Evolutionary conservation across 2,113 vertebrate genomes (phyloP), one percentile per base, ranked within the genome.

Genomic region (Mobula birostris): DNA sequence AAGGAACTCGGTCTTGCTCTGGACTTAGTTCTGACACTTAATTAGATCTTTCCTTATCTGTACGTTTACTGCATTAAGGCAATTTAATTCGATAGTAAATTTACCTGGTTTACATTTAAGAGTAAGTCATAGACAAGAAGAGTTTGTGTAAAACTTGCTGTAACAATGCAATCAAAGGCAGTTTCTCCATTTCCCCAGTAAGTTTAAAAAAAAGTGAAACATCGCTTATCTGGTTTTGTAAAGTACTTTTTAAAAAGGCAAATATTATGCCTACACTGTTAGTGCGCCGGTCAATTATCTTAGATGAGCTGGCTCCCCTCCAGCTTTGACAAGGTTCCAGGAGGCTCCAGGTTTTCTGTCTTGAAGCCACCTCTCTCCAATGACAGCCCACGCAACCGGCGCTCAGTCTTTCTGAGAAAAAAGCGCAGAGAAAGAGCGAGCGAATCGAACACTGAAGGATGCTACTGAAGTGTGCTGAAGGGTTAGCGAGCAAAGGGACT

Each of bases 261-360:
- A 24, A 83, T 83, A 24, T 29, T 56, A 56, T 56, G 21, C 58
- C 14, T 88, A 56, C 5, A 63, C 24, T 29, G 24, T 66, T 90
- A 17, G 63, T 32, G 29, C 61, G 5, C 61, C 61, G 5, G 19
- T 7, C n/a, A 29, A 14, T 63, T 66, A 32, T 29, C 17, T 61
- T 90, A 19, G 27, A 32, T n/a, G 68, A 93, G 36, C 15, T 93
- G 90, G 68, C 90, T 93, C 90, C 68, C 24, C 68, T 93, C 90
- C 90, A 93, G 66, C 8, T 93, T 74, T 93, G 90, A 92, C 90
- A 36, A 40, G 68, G 88, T 70, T 72, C 88, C 88, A n/a, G 90
- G 90, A 93, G 63, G 36, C 24, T 74, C 90, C 90, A 93, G 90
- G 90, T 93, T 72, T 72, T 74, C 66, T 32, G 48, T 93, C 66